A percentile compares a stretch with the other conserved stretches of the same genome.
Evolutionary conservation across 2,113 vertebrate species (phyloP).

Genomic region (Barnardius zonarius): DNA sequence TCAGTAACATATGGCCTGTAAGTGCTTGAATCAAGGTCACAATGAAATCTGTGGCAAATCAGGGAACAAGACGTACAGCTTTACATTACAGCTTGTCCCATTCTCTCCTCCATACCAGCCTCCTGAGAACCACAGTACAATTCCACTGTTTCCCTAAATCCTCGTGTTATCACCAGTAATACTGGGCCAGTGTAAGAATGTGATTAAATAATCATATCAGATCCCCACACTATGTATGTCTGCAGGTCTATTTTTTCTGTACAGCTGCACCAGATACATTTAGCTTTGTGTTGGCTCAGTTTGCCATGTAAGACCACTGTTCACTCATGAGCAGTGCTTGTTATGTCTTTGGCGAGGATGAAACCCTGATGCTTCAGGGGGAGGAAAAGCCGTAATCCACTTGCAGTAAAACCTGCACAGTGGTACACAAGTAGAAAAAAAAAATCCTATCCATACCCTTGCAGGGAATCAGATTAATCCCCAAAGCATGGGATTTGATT

Average conservation of each 20-base stretch:
- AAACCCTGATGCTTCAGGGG: not conserved
- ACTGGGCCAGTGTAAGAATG: not conserved
- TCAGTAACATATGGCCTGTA: not conserved
- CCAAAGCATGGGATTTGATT: conserved; percentile 71
- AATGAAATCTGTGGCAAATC: not conserved
- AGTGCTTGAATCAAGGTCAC: conserved; percentile 11
- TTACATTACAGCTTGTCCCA: not conserved
- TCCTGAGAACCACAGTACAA: not conserved
- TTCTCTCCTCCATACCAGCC: not conserved
- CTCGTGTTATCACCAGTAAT: not conserved
- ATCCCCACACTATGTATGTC: not conserved
- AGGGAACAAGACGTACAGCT: not conserved
- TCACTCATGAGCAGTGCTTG: not conserved
- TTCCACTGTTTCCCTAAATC: not conserved
- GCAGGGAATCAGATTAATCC: conserved; percentile 71
- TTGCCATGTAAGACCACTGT: not conserved
- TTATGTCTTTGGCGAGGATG: not conserved
- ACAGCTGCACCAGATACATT: not conserved
- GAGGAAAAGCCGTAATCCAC: conserved; percentile 26
- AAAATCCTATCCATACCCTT: conserved; percentile 27
- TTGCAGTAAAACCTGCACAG: conserved; percentile 35
- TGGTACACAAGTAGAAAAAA: conserved; percentile 10
- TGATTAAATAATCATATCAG: not conserved
- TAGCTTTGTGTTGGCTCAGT: not conserved
- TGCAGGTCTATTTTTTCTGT: not conserved